These are phyloP conservation scores for Microcebus ravelobensis DNA, from an alignment of 2,113 vertebrate species.

Conservation along the genomic window DNA sequence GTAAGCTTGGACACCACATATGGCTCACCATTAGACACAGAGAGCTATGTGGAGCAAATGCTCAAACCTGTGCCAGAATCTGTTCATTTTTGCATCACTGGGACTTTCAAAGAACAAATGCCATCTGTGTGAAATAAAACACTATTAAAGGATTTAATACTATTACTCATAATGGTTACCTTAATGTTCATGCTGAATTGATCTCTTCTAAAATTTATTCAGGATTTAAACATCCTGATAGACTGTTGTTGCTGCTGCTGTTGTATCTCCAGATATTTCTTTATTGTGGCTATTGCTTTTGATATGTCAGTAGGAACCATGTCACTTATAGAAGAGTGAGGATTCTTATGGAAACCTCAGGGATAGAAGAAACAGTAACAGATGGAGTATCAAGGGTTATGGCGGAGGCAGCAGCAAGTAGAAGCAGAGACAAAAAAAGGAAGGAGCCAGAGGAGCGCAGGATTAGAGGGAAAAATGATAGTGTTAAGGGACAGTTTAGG, in stretches of 20 bases:
- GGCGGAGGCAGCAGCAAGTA: not conserved
- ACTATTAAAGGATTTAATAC: conserved; percentile 23
- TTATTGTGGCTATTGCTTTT: not conserved
- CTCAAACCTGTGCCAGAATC: not conserved
- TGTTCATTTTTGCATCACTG: not conserved
- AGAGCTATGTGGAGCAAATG: not conserved
- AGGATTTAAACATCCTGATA: conserved; percentile 1
- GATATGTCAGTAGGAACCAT: not conserved
- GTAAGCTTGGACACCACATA: not conserved
- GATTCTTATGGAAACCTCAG: not conserved
- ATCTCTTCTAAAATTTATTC: conserved; percentile 6
- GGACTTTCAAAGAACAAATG: conserved; percentile 42
- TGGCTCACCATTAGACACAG: not conserved
- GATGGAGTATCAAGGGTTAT: not conserved
- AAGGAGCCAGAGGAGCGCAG: too few species aligned
- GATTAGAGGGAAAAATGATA: not conserved
- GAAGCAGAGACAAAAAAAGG: not conserved
- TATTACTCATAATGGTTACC: not conserved
- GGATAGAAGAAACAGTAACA: not conserved
- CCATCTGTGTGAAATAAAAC: conserved; percentile 39
- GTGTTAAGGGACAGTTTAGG: not conserved
- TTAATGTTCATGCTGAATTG: not conserved
- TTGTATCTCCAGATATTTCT: not conserved
- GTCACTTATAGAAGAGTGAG: not conserved
- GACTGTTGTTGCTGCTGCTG: not conserved